Percentiles rank a stretch among this genome's conserved stretches.
phyloP scores from a whole-genome alignment of 2,113 vertebrate species.

The Spea multiplicata region DNA sequence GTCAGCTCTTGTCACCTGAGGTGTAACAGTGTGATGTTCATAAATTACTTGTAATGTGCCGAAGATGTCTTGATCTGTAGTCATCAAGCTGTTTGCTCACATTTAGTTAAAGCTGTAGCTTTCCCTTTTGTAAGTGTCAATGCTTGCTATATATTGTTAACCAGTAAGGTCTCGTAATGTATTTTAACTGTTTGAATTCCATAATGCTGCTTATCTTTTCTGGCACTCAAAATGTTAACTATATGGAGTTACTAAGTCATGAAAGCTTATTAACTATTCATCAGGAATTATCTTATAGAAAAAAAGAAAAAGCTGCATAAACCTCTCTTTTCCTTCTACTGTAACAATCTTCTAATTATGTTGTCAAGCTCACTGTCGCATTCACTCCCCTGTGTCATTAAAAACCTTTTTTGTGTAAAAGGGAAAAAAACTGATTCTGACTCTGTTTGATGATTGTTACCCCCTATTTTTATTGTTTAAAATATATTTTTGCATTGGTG shows the following conservation, averaged over 20 bases:
- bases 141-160: constrained; percentile 64
- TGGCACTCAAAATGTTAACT: constrained; percentile 41
- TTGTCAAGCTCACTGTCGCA: constrained; percentile 71
- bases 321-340: constrained; percentile 69
- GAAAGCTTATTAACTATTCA: constrained; percentile 78
- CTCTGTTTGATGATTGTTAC: constrained; percentile 70
- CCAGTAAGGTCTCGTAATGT: constrained; percentile 63
- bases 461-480: constrained; percentile 66
- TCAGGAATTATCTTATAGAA: constrained; percentile 73
- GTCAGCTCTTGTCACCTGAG: constrained; percentile 73
- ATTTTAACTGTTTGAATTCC: constrained; percentile 48
- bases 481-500: constrained; percentile 65
- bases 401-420: constrained; percentile 71
- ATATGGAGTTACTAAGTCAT: constrained; percentile 65
- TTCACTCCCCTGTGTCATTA: constrained; percentile 67
- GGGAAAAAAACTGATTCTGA: constrained; percentile 68
- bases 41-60: constrained; percentile 70
- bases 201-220: neutral
- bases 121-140: constrained; percentile 71
- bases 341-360: constrained; percentile 79
- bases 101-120: constrained; percentile 68
- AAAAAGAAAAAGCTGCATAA: constrained; percentile 66
- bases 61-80: constrained; percentile 64
- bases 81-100: constrained; percentile 72
- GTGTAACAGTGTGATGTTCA: constrained; percentile 72